Conservation (phyloP, 2,797 vertebrate genomes). For the Gadopsis bispinosus region DNA sequence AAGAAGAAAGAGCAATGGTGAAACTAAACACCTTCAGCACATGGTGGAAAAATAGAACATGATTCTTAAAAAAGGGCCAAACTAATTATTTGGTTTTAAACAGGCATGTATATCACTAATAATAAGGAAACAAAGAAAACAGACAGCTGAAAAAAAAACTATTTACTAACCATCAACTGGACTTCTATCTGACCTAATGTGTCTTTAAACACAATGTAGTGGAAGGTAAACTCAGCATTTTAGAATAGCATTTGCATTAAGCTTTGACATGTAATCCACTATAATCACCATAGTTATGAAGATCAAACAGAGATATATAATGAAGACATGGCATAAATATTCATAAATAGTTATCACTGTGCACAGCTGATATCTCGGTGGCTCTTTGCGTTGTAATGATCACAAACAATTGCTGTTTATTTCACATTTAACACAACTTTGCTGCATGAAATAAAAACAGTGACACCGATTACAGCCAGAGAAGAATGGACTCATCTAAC, state of each 20-base stretch:
- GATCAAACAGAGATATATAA: neutral
- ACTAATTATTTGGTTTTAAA: neutral
- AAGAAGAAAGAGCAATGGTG: constrained; percentile 23
- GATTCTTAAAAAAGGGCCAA: neutral
- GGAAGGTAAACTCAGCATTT: neutral
- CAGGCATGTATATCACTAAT: neutral
- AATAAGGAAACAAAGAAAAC: neutral
- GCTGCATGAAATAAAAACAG: constrained; percentile 36
- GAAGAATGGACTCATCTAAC: constrained; percentile 57
- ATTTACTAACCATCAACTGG: neutral
- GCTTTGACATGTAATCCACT: neutral
- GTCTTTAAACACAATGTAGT: neutral
- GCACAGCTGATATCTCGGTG: neutral
- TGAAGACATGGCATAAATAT: neutral
- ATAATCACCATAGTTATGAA: neutral
- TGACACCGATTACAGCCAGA: constrained; percentile 36
- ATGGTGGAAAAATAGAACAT: neutral
- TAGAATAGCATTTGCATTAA: neutral
- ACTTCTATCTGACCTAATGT: neutral
- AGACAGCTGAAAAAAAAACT: neutral
- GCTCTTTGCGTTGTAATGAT: neutral
- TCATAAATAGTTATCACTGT: neutral
- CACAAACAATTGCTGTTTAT: neutral
- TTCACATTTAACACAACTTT: constrained; percentile 23
- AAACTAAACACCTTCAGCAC: constrained; percentile 12